Base-by-base conservation (phyloP, 1,140 invertebrate genomes). In the Monochamus saltuarius region DNA sequence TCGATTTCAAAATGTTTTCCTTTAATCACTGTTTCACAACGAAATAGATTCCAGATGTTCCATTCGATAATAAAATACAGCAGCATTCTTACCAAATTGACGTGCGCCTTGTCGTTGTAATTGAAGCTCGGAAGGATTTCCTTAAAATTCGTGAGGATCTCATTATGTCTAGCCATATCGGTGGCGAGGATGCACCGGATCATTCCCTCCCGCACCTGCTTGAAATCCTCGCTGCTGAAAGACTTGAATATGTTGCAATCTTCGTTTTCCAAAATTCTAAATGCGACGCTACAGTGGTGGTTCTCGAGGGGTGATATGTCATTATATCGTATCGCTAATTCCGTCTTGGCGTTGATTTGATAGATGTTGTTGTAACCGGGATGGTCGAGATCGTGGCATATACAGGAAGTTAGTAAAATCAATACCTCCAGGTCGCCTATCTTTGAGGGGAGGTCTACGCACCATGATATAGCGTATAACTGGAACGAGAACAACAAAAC, bases 341-440 rank as follows among this genome's bases (percentile, higher is more conserved):
- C 91, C 7, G 92, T 94, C 60, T 86, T 83, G 17, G 91, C 90
- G 75, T 94, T 94, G 66, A 94, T 92, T 78, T 92, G 90, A 78
- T 92, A 94, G 60, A 90, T 90, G 69, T 93, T 94, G 77, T 94
- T 93, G 73, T 91, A 92, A 29, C 93, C 93, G 4, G 93, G 93
- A 83, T 96, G 93, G 75, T 95, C 92, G 19, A 95, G 79, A 78
- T 96, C 94, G 75, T 96, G 94, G 70, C 91, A 93, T 38, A 94
- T 89, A 73, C 88, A 91, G 8, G 91, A 91, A 11, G 90, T 89
- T 29, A 94, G 81, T 35, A 94, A 77, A 42, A 93, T 86, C 9
- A 91, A 80, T 39, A 90, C 84, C 76, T 94, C 91, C 54, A 92
- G 81, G 42, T 89, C 82, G 16, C 87, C 85, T 58, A 94, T 84